Evolutionary conservation across 2,113 vertebrate species (phyloP).

Genomic region (Phalacrocorax carbo): DNA sequence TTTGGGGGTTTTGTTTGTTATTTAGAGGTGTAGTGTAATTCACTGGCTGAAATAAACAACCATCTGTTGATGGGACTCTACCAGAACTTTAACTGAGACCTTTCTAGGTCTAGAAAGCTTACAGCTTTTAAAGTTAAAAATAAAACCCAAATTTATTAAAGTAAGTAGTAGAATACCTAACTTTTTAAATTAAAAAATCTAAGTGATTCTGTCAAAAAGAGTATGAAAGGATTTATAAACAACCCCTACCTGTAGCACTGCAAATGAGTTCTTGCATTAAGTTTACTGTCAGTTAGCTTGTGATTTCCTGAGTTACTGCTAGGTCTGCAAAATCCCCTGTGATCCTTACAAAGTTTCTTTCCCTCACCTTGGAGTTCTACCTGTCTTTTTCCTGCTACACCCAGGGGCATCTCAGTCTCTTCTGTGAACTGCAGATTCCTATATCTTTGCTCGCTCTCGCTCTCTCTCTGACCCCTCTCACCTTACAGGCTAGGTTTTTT

Average conservation of each 20-base stretch:
- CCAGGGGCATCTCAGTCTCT: background rate
- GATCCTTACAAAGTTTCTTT: background rate
- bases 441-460: background rate
- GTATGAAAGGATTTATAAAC: background rate
- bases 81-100: background rate
- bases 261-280: background rate
- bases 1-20: background rate
- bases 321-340: background rate
- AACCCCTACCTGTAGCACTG: background rate
- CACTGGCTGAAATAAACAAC: background rate
- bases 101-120: background rate
- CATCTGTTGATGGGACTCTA: background rate
- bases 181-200: background rate
- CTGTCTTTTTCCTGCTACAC: background rate
- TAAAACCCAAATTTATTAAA: background rate
- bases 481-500: background rate
- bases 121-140: background rate
- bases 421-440: background rate
- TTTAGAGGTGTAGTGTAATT: background rate
- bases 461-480: background rate
- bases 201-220: background rate
- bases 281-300: background rate
- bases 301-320: background rate
- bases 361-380: background rate
- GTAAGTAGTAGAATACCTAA: background rate